Conservation (phyloP, 2,888 invertebrate genomes). For the Automeris io region DNA sequence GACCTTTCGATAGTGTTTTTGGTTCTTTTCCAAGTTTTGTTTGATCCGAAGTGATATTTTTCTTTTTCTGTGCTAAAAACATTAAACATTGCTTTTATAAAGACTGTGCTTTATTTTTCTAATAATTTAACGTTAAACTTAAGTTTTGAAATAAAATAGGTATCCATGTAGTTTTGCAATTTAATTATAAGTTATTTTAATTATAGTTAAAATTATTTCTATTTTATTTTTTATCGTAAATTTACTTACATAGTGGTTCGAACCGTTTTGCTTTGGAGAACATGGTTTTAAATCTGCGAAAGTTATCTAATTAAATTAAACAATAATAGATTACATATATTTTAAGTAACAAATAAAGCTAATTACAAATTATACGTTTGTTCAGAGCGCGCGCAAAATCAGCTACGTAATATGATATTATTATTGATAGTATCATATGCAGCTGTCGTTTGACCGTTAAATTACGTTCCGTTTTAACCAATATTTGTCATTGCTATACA, state of each 20-base stretch:
- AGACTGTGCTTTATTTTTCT: too few relatives aligned
- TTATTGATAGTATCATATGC: constrained; percentile 5
- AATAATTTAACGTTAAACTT: too few relatives aligned
- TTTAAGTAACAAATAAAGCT: not conserved
- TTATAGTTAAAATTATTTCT: not conserved
- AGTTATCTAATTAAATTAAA: too few relatives aligned
- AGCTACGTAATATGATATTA: constrained; percentile 15
- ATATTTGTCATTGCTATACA: too few relatives aligned
- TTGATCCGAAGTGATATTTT: constrained; percentile 25
- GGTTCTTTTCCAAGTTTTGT: constrained; percentile 34
- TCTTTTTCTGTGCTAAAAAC: constrained; percentile 25
- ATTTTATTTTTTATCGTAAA: not conserved
- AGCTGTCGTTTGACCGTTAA: constrained; percentile 31
- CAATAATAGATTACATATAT: constrained; percentile 5
- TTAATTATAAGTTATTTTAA: too few relatives aligned
- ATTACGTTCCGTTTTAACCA: constrained; percentile 23
- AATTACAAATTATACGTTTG: not conserved
- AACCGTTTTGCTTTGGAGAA: constrained; percentile 70
- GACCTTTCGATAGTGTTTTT: constrained; percentile 20
- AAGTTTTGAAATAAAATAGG: too few relatives aligned
- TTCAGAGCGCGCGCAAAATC: constrained; percentile 5
- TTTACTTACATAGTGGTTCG: constrained; percentile 52
- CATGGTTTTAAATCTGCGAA: constrained; percentile 39
- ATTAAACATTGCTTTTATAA: too few relatives aligned
- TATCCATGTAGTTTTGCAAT: too few relatives aligned